These are phyloP conservation scores for Sylvia borin DNA, from an alignment of 2,797 vertebrate genomes.

Conservation along the genomic window DNA sequence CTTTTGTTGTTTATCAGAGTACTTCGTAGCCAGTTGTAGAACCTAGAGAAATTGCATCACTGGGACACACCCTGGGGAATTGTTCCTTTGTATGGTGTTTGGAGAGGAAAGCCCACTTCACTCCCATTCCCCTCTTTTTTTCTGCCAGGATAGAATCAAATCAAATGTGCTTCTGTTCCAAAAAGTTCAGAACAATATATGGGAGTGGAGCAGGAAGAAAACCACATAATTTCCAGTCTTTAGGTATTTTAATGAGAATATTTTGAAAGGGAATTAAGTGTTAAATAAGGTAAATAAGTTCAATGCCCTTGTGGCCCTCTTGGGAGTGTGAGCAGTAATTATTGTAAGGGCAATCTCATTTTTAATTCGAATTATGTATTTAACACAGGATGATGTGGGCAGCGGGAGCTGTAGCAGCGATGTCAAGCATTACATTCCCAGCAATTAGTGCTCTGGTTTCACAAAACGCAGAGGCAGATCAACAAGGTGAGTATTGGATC, in stretches of 20 bases:
- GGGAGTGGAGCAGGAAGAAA: not conserved
- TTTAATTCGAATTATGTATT: not conserved
- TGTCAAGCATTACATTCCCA: conserved; percentile 83
- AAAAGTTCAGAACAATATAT: not conserved
- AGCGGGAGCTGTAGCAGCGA: conserved; percentile 78
- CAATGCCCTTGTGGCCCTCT: not conserved
- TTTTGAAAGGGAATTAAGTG: not conserved
- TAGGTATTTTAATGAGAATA: not conserved
- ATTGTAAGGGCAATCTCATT: not conserved
- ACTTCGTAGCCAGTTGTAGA: not conserved
- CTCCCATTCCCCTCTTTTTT: not conserved
- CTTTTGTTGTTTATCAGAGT: not conserved
- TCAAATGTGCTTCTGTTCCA: not conserved
- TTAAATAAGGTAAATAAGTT: not conserved
- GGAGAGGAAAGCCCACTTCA: not conserved
- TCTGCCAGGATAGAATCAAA: not conserved
- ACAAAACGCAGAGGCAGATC: conserved; percentile 78
- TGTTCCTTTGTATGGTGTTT: not conserved
- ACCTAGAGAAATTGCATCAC: not conserved
- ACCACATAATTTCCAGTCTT: not conserved
- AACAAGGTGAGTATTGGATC: conserved; percentile 73
- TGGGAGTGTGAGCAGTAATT: not conserved
- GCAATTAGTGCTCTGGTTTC: conserved; percentile 81
- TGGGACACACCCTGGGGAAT: not conserved
- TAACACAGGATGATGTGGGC: conserved; percentile 83